phyloP scores from a whole-genome alignment of 2,113 vertebrate species.

The Nanorana parkeri region DNA sequence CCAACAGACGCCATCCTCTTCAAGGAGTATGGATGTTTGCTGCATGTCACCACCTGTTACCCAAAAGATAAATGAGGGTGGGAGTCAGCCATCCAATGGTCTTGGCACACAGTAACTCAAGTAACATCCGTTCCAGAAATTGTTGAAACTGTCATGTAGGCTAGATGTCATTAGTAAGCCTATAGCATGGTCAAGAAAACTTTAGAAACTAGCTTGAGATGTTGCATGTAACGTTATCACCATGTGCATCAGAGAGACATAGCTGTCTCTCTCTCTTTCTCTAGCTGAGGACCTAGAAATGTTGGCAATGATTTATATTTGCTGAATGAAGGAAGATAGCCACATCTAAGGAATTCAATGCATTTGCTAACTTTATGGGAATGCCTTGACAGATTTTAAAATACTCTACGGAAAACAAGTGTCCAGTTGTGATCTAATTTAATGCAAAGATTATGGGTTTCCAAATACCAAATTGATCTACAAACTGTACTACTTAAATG shows the following conservation, averaged over 20 bases:
- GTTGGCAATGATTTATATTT: too few relatives aligned
- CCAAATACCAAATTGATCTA: too few relatives aligned
- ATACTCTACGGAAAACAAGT: too few relatives aligned
- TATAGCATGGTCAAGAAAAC: constrained; percentile 19
- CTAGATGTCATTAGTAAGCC: constrained; percentile 26
- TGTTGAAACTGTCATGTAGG: constrained; percentile 20
- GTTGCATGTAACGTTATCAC: constrained; percentile 24
- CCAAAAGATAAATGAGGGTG: constrained; percentile 32
- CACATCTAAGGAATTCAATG: too few relatives aligned
- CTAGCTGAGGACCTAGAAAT: too few relatives aligned
- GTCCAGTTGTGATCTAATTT: too few relatives aligned
- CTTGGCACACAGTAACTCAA: not conserved
- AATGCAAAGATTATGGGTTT: too few relatives aligned
- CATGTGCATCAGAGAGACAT: not conserved
- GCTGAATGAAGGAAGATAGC: too few relatives aligned
- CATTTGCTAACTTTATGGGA: too few relatives aligned
- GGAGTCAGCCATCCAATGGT: constrained; percentile 13
- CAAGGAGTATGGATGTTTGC: constrained; percentile 30
- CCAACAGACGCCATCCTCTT: constrained; percentile 31
- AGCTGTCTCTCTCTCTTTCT: too few relatives aligned
- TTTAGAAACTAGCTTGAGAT: not conserved
- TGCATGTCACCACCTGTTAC: constrained; percentile 46
- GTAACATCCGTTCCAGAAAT: constrained; percentile 34
- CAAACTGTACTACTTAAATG: too few relatives aligned
- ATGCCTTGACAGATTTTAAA: too few relatives aligned